Evolutionary conservation across 1,140 invertebrate species (phyloP).

Genomic region (Eumaeus atala): DNA sequence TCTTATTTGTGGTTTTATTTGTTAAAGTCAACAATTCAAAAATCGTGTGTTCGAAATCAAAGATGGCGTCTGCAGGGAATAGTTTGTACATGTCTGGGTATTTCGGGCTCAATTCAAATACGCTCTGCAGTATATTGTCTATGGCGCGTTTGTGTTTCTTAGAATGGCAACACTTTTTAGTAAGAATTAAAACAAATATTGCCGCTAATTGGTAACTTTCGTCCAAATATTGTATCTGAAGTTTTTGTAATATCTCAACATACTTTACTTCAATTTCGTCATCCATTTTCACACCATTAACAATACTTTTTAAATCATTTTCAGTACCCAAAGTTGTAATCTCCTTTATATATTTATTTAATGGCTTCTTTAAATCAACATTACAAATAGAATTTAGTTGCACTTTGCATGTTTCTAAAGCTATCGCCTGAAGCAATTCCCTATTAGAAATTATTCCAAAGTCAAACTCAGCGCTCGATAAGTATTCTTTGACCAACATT

Average conservation of each 20-base stretch:
- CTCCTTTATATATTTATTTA: constrained; percentile 45
- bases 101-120: constrained; percentile 52
- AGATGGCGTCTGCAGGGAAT: constrained; percentile 48
- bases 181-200: constrained; percentile 45
- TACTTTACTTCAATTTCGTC: constrained; percentile 32
- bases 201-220: constrained; percentile 53
- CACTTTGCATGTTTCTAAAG: constrained; percentile 42
- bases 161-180: constrained; percentile 43
- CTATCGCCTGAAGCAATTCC: constrained; percentile 37
- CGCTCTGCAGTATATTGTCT: constrained; percentile 41
- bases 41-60: constrained; percentile 40
- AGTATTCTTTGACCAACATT: constrained; percentile 37
- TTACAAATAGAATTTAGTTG: constrained; percentile 45
- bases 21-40: constrained; percentile 49
- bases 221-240: constrained; percentile 51
- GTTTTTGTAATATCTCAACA: constrained; percentile 40
- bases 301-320: constrained; percentile 35
- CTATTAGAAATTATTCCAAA: constrained; percentile 34
- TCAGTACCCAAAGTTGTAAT: constrained; percentile 38
- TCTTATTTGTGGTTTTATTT: constrained; percentile 45
- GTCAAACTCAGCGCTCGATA: constrained; percentile 30
- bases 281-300: constrained; percentile 33
- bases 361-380: constrained; percentile 38
- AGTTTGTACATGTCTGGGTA: constrained; percentile 56
- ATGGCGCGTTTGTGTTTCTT: constrained; percentile 46